These are phyloP conservation scores for Cossypha heuglini DNA, from an alignment of 2,797 vertebrate species.

Conservation along the genomic window DNA sequence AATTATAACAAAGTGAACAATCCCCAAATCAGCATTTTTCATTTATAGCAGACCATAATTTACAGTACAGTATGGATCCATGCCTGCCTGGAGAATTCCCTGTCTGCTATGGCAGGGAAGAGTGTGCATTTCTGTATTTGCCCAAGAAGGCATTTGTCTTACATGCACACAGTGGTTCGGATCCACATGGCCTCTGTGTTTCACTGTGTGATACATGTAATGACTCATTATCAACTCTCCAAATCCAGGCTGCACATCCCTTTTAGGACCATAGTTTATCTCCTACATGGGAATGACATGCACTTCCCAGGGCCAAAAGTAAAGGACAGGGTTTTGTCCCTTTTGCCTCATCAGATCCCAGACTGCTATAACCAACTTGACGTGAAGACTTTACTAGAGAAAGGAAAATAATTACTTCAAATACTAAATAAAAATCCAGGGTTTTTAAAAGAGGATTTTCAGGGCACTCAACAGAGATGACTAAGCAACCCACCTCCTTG, in stretches of 20 bases:
- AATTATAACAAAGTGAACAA: constrained; percentile 45
- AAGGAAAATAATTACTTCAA: constrained; percentile 12
- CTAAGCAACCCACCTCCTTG: not conserved
- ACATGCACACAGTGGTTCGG: not conserved
- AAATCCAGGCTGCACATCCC: not conserved
- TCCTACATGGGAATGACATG: not conserved
- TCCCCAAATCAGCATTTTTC: constrained; percentile 46
- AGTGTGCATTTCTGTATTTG: not conserved
- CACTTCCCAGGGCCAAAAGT: not conserved
- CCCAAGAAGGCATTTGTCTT: not conserved
- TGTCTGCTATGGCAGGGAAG: not conserved
- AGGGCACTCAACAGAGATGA: not conserved
- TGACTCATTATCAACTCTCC: not conserved
- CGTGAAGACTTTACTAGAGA: constrained; percentile 10
- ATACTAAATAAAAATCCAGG: not conserved
- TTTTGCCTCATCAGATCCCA: not conserved
- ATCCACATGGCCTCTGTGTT: not conserved
- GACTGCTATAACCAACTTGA: constrained; percentile 3
- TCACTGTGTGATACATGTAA: fast-evolving
- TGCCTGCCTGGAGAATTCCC: not conserved
- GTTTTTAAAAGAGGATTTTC: not conserved
- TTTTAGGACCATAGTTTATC: not conserved
- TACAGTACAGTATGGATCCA: not conserved
- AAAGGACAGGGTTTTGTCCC: not conserved
- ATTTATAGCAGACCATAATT: constrained; percentile 29